Base-by-base conservation (phyloP, 2,888 invertebrate species). In the Chrysopilus asiliformis region DNA sequence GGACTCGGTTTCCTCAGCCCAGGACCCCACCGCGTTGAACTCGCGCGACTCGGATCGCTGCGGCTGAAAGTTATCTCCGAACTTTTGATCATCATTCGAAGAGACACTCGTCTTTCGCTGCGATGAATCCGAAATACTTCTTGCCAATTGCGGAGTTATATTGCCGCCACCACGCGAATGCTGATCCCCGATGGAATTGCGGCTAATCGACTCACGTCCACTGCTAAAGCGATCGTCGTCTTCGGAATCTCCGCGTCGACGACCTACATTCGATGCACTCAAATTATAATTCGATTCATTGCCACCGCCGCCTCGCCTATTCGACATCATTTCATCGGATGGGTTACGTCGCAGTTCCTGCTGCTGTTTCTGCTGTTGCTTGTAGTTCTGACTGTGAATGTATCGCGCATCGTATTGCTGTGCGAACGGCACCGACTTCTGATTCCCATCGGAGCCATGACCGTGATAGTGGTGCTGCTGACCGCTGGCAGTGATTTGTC, bases 1-100 rank as follows among this genome's bases (percentile, higher is more conserved):
- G 2, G 57, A 53, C 42, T 61, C 62, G 4, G 60, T 58, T 47
- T 64, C 64, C 45, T 70, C 69, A 0, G 68, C 63, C 70, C 70
- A 70, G 4, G 67, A 66, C 8, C 53, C 50, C 13, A 38, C 32
- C 4, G 38, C 24, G 4, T 35, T 28, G 32, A 40, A 37, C 38
- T 47, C 47, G 22, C 44, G 39, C 9, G 44, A 43, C 29, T 46
- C 44, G 4, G 46, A 39, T 29, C 46, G 42, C 15, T 43, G 34
- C 12, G 38, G 27, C 17, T 43, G 49, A 37, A 42, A 49, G 31
- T 41, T 44, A 37, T 43, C 48, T 39, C 43, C 48, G 33, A 45
- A 43, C 30, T 39, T 51, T 48, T 32, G 46, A 35, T 60, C 60
- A 30, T 61, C 60, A 28, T 54, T 53, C 1, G 60, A 60, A 0